A percentile compares a stretch with the other conserved stretches of the same genome.
phyloP scores from a whole-genome alignment of 2,797 vertebrate genomes.

The Hylomyscus alleni region DNA sequence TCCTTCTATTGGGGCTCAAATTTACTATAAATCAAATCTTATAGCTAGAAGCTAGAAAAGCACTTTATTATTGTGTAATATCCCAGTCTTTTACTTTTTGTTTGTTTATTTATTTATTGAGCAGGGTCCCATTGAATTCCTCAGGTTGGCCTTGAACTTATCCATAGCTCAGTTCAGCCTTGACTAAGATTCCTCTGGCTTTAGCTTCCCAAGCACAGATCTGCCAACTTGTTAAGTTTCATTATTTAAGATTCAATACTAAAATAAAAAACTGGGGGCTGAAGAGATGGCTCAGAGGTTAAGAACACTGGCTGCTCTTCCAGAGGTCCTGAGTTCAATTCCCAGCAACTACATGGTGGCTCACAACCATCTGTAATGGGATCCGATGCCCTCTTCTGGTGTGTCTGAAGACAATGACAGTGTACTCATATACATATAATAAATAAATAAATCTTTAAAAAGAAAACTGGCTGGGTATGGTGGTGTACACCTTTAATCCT shows the following conservation, averaged over 20 bases:
- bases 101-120: not conserved
- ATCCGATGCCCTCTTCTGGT: too few species aligned
- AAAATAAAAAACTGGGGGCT: not conserved
- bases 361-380: too few species aligned
- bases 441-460: too few species aligned
- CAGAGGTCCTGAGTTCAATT: too few species aligned
- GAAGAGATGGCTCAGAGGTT: too few species aligned
- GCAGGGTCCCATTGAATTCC: not conserved
- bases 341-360: too few species aligned
- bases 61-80: constrained; percentile 9
- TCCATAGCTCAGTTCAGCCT: not conserved
- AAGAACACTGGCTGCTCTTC: too few species aligned
- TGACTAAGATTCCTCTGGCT: not conserved
- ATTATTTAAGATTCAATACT: not conserved
- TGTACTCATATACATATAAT: too few species aligned
- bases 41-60: not conserved
- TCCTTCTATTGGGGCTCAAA: not conserved
- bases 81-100: not conserved
- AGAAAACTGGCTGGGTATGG: not conserved
- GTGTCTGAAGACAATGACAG: too few species aligned
- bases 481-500: not conserved
- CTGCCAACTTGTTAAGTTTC: not conserved
- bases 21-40: constrained; percentile 59
- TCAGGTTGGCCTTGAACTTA: not conserved
- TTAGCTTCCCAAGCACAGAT: not conserved